phyloP scores from a whole-genome alignment of 1,140 invertebrate species.

The Muscidifurax raptorellus region DNA sequence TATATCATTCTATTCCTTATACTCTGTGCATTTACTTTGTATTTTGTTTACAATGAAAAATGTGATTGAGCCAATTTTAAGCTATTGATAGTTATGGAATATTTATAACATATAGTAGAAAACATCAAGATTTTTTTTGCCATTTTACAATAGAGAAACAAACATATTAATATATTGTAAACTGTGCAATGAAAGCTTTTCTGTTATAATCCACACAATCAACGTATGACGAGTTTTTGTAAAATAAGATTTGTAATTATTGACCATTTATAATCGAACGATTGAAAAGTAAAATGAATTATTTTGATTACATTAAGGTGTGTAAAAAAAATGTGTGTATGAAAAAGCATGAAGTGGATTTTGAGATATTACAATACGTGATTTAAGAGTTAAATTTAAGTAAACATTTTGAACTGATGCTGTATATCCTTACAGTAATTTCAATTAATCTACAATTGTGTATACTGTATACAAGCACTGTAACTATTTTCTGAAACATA shows the following conservation, averaged over 20 bases:
- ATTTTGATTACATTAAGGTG: not conserved
- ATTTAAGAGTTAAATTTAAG: not conserved
- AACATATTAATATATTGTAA: not conserved
- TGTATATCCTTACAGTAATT: too few species aligned
- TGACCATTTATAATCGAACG: not conserved
- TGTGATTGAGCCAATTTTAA: slow-evolving; percentile 5
- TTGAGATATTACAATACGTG: not conserved
- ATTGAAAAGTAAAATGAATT: not conserved
- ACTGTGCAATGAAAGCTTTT: not conserved
- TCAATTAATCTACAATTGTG: too few species aligned
- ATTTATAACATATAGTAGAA: not conserved
- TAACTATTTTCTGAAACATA: not conserved
- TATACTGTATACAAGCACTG: too few species aligned
- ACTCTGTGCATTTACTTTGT: not conserved
- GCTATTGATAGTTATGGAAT: not conserved
- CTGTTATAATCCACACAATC: too few species aligned
- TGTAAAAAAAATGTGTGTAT: not conserved
- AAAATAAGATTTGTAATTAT: not conserved
- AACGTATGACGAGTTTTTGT: too few species aligned
- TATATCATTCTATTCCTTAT: not conserved
- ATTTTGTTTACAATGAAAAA: not conserved
- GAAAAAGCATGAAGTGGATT: not conserved
- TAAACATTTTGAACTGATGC: not conserved
- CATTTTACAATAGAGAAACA: not conserved
- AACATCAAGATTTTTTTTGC: not conserved